Evolutionary conservation across 2,113 vertebrate genomes (phyloP), one percentile per base, ranked within the genome.

Genomic region (Pituophis catenifer): DNA sequence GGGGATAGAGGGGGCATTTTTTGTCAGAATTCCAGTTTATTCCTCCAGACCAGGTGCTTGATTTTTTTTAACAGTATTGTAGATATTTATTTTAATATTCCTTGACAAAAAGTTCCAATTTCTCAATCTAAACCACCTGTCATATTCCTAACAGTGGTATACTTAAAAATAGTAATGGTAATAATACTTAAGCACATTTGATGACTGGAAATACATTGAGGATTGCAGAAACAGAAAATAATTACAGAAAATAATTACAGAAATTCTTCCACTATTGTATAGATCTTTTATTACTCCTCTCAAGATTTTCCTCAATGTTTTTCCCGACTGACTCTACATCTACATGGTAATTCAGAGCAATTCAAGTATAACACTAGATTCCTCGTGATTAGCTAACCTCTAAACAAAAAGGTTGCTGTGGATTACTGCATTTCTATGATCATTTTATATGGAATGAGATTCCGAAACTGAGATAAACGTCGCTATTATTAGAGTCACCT

Each of bases 361-460:
- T 81, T 58, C 33, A 65, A 85, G 53, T n/a, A 19, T 81, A 38
- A 12, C 52, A 81, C 54, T 10, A 81, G 24, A 11, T 33, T 29
- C 53, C 17, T 70, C 29, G 12, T 70, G 65, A 70, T 70, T 15
- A 70, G 26, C 55, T 88, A 57, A 33, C 4, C 59, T 12, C 91
- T 88, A 52, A 93, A 95, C 70, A 23, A 7, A 21, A 3, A 38
- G 26, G 0, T 29, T 55, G 57, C 17, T 29, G 4, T 33, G 33
- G 3, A 21, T 48, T 86, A 93, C 52, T 86, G 12, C 1, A 5
- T 93, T 50, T 93, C 88, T 57, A 57, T 10, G 48, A 93, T 65
- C 21, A 50, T 89, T 91, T 92, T 54, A 88, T 57, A 87, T 29
- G 88, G 26, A 38, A 91, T 93, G 95, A 9, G 93, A 95, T 65